A percentile compares a stretch with the other conserved stretches of the same genome.
Evolutionary conservation across 2,888 invertebrate genomes (phyloP).

Genomic region (Andrena fulva): DNA sequence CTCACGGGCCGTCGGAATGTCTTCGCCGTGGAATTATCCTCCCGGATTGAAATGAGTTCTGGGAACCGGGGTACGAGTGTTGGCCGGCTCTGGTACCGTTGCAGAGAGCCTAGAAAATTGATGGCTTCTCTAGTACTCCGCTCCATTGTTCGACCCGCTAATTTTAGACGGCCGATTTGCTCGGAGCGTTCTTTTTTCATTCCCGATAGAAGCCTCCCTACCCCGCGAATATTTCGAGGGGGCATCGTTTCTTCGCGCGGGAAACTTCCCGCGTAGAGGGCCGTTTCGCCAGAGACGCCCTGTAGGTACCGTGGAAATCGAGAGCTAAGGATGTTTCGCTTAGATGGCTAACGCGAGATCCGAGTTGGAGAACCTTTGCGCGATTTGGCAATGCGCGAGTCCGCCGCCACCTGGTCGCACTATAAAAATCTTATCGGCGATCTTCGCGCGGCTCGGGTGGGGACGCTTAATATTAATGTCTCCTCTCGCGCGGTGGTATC

Average conservation of each 20-base stretch:
- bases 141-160: conserved; percentile 64
- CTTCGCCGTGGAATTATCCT: conserved; percentile 68
- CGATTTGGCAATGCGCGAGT: conserved; percentile 77
- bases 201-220: background rate
- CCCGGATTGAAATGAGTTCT: conserved; percentile 70
- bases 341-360: conserved; percentile 3
- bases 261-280: background rate
- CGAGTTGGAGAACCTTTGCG: conserved; percentile 54
- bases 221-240: background rate
- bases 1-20: conserved; percentile 65
- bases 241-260: background rate
- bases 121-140: conserved; percentile 58
- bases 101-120: conserved; percentile 64
- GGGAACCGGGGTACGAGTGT: conserved; percentile 63
- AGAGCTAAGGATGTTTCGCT: background rate
- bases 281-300: background rate
- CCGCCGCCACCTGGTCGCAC: conserved; percentile 69
- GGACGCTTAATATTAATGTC: conserved; percentile 80
- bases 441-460: conserved; percentile 69
- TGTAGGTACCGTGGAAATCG: background rate
- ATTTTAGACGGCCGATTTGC: conserved; percentile 56
- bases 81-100: conserved; percentile 61
- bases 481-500: conserved; percentile 73
- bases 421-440: conserved; percentile 79
- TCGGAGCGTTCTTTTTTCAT: conserved; percentile 21